phyloP scores from a whole-genome alignment of 2,113 vertebrate genomes.

The Lophius piscatorius region DNA sequence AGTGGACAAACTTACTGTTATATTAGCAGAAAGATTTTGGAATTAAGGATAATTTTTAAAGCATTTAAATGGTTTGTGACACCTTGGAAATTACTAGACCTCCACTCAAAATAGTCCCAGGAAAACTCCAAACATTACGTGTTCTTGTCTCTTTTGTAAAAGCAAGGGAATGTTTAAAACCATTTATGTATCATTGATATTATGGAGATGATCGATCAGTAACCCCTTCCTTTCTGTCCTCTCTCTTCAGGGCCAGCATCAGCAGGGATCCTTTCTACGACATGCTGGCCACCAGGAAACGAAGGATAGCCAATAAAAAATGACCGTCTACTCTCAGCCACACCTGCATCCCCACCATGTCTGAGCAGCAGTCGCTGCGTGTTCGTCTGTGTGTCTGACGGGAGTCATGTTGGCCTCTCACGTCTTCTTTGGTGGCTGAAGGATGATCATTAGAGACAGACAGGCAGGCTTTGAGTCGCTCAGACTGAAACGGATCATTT shows the following conservation, averaged over 20 bases:
- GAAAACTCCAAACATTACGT: no score
- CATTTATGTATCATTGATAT: no score
- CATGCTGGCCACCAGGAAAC: conserved; percentile 97
- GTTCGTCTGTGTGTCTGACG: background rate
- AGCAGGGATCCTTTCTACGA: conserved; percentile 98
- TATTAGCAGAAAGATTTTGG: no score
- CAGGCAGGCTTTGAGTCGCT: background rate
- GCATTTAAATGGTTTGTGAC: no score
- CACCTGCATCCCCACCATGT: conserved; percentile 8
- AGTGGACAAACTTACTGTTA: no score
- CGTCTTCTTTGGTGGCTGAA: conserved; percentile 20
- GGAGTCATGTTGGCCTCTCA: background rate
- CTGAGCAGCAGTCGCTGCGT: conserved; percentile 34
- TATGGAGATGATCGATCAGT: background rate
- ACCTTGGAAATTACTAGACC: no score
- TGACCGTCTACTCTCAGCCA: conserved; percentile 56
- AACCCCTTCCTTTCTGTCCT: conserved; percentile 1
- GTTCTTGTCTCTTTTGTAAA: no score
- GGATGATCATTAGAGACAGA: background rate
- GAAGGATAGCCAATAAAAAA: conserved; percentile 96
- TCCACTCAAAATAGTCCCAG: no score
- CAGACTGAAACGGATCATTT: background rate
- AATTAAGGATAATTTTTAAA: no score
- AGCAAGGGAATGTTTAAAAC: no score
- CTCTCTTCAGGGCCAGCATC: conserved; percentile 91